Conservation (phyloP, 1,140 invertebrate species). For the Trichoplusia ni region DNA sequence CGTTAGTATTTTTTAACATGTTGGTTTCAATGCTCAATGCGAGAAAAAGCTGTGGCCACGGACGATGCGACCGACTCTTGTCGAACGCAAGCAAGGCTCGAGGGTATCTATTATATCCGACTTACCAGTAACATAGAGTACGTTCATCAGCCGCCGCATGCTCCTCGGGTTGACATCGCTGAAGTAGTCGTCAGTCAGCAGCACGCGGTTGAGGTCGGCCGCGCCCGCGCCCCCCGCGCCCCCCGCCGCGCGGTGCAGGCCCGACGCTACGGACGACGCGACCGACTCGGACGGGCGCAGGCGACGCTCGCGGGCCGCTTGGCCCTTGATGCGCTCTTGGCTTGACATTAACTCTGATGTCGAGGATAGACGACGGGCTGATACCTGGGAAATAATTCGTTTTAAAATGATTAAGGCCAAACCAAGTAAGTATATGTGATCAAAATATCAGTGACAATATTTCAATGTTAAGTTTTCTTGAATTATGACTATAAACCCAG, state of each 20-base stretch:
- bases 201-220: slow-evolving; percentile 84
- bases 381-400: slow-evolving; percentile 72
- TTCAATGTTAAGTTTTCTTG: no score
- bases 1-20: no score
- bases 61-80: no score
- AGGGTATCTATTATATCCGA: not conserved
- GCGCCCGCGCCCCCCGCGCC: slow-evolving; percentile 62
- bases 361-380: slow-evolving; percentile 88
- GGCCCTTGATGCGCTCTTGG: slow-evolving; percentile 82
- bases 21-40: no score
- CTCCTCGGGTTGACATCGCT: slow-evolving; percentile 98
- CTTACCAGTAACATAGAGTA: slow-evolving; percentile 96
- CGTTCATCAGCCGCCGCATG: slow-evolving; percentile 98
- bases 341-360: slow-evolving; percentile 90
- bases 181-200: slow-evolving; percentile 97
- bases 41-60: no score
- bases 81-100: no score
- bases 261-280: slow-evolving; percentile 94
- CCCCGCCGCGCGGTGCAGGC: slow-evolving; percentile 86
- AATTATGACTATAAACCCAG: no score
- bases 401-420: no score
- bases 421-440: no score
- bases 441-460: no score
- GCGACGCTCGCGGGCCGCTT: slow-evolving; percentile 80
- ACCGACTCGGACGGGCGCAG: slow-evolving; percentile 92